These are phyloP conservation scores for Dasyprocta punctata DNA, from an alignment of 2,113 vertebrate species.

Conservation along the genomic window DNA sequence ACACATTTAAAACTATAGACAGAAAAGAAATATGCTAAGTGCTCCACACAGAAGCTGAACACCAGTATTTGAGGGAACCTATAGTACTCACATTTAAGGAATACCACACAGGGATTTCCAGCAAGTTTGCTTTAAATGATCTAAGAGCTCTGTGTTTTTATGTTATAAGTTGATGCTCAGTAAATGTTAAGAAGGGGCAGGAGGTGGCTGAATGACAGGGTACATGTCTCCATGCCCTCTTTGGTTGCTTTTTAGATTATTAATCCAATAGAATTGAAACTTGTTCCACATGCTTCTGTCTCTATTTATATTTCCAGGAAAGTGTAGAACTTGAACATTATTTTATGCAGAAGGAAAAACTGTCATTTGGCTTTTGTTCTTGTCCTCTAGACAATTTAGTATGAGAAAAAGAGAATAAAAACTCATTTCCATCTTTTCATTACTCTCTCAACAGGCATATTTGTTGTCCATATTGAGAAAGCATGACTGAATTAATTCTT, in stretches of 20 bases:
- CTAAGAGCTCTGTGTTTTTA: slow-evolving; percentile 75
- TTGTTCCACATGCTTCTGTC: slow-evolving; percentile 57
- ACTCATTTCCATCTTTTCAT: slow-evolving; percentile 62
- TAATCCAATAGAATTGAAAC: slow-evolving; percentile 58
- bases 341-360: slow-evolving; percentile 60
- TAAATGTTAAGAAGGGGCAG: slow-evolving; percentile 84
- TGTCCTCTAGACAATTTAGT: slow-evolving; percentile 63
- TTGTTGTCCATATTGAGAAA: slow-evolving; percentile 69
- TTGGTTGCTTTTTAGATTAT: slow-evolving; percentile 70
- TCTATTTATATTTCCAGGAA: slow-evolving; percentile 75
- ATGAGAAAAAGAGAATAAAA: slow-evolving; percentile 60
- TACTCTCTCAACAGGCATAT: slow-evolving; percentile 48
- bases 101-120: slow-evolving; percentile 66
- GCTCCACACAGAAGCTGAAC: slow-evolving; percentile 72
- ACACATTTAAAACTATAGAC: slow-evolving; percentile 91
- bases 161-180: slow-evolving; percentile 72
- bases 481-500: slow-evolving; percentile 74
- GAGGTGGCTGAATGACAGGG: slow-evolving; percentile 60
- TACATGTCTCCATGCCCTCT: background rate
- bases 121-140: slow-evolving; percentile 71
- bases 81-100: slow-evolving; percentile 79
- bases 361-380: slow-evolving; percentile 57
- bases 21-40: slow-evolving; percentile 85
- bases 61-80: slow-evolving; percentile 78
- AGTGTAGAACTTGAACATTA: slow-evolving; percentile 24